Base-by-base conservation (phyloP, 2,888 invertebrate genomes). In the Ophion ventricosus region DNA sequence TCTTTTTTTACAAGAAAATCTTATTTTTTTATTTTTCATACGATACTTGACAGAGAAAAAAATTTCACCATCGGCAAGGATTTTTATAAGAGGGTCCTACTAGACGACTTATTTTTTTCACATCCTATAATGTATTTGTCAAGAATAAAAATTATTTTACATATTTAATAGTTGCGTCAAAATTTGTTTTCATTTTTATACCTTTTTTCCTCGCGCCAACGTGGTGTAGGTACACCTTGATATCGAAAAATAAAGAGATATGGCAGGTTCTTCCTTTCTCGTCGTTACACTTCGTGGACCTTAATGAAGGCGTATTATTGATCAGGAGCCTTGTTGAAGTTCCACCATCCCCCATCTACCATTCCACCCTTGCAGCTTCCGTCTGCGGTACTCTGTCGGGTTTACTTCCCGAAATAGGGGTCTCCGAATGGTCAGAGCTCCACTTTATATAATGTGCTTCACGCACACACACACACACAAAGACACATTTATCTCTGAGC, bases 291-390 rank as follows among this genome's bases (percentile, higher is more conserved):
- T 57, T 87, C 83, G 86, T 83, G 82, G 88, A 88, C 88, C 87
- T 88, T 90, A 90, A 90, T 89, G 88, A 89, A 73, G 88, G 88
- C 87, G 87, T 87, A 88, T 90, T 91, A 91, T 91, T 87, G 91
- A 91, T 91, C 91, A 88, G 88, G 66, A 59, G 57, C 73, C 59
- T 87, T 87, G 88, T 91, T 88, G 84, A 88, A 91, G 90, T 90
- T 90, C 88, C 90, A 67, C 20, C 72, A 66, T 81, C 87, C 88
- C 85, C 86, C 86, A 88, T 86, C 86, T 87, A 66, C 75, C 54
- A 14, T 61, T 57, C n/a, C 54, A 63, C 79, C 83, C 83, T 72
- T 35, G 59, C 70, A 75, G 57, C 63, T 20, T 80, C 74, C 54
- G 57, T 25, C 57, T 67, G 43, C 20, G 66, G 26, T 64, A 59